Conservation (phyloP, 1,140 invertebrate species). For the Agrypnia vestita region DNA sequence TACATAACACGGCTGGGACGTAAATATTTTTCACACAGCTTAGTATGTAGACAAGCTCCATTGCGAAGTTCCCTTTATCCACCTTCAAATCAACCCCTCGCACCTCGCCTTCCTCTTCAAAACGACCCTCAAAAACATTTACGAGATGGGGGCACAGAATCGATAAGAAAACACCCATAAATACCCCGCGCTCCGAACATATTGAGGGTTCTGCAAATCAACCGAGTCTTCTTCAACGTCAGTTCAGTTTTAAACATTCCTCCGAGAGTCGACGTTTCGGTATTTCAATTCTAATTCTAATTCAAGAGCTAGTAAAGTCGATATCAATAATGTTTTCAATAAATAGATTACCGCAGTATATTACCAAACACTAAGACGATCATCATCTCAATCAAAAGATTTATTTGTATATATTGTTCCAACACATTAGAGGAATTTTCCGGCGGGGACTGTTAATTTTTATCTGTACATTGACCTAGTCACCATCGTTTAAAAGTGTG, state of each 20-base stretch:
- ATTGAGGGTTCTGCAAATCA: not conserved
- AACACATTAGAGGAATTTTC: too few species aligned
- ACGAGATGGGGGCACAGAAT: conserved; percentile 13
- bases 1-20: not conserved
- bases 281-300: too few species aligned
- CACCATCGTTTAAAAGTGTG: too few species aligned
- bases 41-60: not conserved
- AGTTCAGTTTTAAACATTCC: not conserved
- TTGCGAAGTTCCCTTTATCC: conserved; percentile 1
- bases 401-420: too few species aligned
- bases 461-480: too few species aligned
- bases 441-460: too few species aligned
- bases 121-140: conserved; percentile 34
- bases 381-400: too few species aligned
- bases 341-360: too few species aligned
- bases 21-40: conserved; percentile 18
- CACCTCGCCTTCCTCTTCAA: not conserved
- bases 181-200: not conserved
- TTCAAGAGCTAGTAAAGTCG: too few species aligned
- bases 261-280: too few species aligned
- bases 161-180: conserved; percentile 18
- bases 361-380: too few species aligned
- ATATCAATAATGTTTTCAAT: too few species aligned
- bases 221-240: conserved; percentile 9
- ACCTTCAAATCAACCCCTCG: conserved; percentile 7